Conservation (phyloP, 2,797 vertebrate genomes). For the Sciurus vulgaris region DNA sequence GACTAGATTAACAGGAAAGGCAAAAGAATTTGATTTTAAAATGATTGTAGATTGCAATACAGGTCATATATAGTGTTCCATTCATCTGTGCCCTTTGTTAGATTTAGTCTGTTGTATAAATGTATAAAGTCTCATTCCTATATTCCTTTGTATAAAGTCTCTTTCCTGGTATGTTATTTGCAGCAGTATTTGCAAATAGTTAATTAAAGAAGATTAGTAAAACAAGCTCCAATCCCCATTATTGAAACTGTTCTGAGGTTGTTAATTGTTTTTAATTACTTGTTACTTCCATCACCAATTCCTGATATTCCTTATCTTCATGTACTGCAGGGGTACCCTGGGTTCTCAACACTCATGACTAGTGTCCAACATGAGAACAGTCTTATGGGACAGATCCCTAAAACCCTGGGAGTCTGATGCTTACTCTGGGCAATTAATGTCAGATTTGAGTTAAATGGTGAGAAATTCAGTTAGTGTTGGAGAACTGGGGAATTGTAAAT, state of each 20-base stretch:
- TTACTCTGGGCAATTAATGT: too few relatives aligned
- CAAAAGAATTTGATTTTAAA: not conserved
- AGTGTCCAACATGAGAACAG: not conserved
- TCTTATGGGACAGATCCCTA: not conserved
- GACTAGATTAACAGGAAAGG: not conserved
- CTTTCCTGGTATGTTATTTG: not conserved
- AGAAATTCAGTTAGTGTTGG: not conserved
- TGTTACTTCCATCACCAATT: not conserved
- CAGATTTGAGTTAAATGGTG: not conserved
- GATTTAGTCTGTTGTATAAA: not conserved
- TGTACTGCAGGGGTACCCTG: not conserved
- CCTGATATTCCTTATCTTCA: not conserved
- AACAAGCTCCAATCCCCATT: not conserved
- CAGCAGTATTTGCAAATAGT: not conserved
- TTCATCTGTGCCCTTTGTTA: not conserved
- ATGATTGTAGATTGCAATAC: not conserved
- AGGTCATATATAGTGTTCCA: not conserved
- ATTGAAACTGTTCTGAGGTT: not conserved
- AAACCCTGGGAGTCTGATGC: not conserved
- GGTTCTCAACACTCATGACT: not conserved
- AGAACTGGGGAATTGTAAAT: not conserved
- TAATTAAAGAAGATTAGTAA: not conserved
- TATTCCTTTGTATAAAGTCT: not conserved
- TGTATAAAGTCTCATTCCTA: not conserved
- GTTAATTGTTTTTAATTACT: not conserved